Evolutionary conservation across 2,888 invertebrate species (phyloP).

Genomic region (Macrophya annulata): DNA sequence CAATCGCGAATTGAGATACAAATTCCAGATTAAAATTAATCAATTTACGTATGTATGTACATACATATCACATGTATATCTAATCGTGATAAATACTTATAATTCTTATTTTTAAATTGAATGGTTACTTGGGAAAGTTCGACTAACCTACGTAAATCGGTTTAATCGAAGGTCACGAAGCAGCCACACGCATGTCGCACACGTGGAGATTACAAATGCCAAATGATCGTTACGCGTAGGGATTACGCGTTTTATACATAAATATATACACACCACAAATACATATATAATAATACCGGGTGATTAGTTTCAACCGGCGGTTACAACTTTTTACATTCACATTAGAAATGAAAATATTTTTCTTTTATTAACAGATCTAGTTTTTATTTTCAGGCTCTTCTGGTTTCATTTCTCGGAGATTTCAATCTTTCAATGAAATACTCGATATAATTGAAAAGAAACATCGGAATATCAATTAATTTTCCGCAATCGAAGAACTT

Average conservation of each 20-base stretch:
- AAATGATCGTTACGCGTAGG: conserved; percentile 9
- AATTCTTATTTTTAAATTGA: not conserved
- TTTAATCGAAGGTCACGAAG: conserved; percentile 22
- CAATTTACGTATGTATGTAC: not conserved
- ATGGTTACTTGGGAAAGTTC: conserved; percentile 1
- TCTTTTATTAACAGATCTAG: not conserved
- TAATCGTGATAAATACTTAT: conserved; percentile 9
- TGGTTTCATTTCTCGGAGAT: not conserved
- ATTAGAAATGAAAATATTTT: not conserved
- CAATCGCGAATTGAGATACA: not conserved
- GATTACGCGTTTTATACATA: conserved; percentile 9
- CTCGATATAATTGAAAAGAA: not conserved
- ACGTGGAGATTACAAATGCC: conserved; percentile 10
- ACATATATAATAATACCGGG: not conserved
- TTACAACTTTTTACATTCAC: not conserved
- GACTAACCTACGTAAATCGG: not conserved
- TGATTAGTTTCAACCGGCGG: not conserved
- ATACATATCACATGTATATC: not conserved
- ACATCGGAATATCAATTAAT: not conserved
- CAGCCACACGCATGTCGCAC: not conserved
- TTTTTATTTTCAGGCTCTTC: not conserved
- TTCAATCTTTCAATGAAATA: not conserved
- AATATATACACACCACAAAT: not conserved
- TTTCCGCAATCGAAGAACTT: too few relatives aligned
- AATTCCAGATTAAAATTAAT: not conserved